These are phyloP conservation scores for Pheosia tremula DNA, from an alignment of 2,888 invertebrate species.

Conservation along the genomic window DNA sequence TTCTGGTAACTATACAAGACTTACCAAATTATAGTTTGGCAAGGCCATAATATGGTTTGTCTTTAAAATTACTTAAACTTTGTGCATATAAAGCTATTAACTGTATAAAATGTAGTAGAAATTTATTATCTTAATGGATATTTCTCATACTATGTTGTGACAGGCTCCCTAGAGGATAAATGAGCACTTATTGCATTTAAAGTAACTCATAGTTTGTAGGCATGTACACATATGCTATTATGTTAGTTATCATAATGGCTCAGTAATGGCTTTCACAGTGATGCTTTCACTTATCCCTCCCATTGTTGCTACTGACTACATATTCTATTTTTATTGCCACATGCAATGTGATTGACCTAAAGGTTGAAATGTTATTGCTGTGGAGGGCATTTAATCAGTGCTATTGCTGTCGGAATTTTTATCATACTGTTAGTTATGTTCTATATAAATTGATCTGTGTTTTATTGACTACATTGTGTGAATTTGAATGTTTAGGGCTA, in stretches of 20 bases:
- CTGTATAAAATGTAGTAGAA: too few species aligned
- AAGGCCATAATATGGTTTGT: too few species aligned
- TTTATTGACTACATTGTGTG: not conserved
- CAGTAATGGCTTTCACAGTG: conserved; percentile 28
- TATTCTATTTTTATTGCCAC: conserved; percentile 1
- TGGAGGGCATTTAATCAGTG: not conserved
- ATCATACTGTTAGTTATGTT: not conserved
- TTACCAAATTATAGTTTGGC: too few species aligned
- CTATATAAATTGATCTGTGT: not conserved
- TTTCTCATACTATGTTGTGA: conserved; percentile 13
- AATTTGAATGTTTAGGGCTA: not conserved
- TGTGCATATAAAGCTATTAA: too few species aligned
- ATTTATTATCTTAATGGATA: conserved; percentile 16
- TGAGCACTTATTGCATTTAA: not conserved
- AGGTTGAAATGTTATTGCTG: not conserved
- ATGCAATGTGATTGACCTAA: not conserved
- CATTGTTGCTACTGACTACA: not conserved
- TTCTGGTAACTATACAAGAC: too few species aligned
- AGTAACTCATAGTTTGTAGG: not conserved
- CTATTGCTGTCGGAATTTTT: not conserved
- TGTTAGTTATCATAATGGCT: conserved; percentile 31
- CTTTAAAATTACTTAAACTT: too few species aligned
- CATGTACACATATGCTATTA: conserved; percentile 7
- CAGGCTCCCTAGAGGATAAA: conserved; percentile 9
- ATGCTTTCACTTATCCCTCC: conserved; percentile 29